Evolutionary conservation across 2,888 invertebrate species (phyloP), one percentile per base, ranked within the genome.

Genomic region (Erannis defoliaria): DNA sequence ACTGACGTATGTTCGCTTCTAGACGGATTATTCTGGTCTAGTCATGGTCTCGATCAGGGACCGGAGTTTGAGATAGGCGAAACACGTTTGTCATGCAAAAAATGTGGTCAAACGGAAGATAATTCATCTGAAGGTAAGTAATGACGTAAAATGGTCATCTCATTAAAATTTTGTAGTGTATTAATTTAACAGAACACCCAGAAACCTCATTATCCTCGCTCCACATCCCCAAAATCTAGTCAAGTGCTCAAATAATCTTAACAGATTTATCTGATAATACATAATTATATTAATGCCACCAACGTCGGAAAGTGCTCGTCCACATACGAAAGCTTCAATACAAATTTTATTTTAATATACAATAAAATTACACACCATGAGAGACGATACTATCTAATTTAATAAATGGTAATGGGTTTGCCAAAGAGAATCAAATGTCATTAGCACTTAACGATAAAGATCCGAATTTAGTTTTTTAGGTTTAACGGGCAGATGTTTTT

Each of bases 21-120:
- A 81, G 83, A 85, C 82, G 83, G 81, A 88, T 89, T 88, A 88
- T 85, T 85, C 84, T 81, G 74, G 80, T 80, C 80, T 67, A 67
- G 69, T 57, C 67, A 74, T 77, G 73, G 79, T 75, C 72, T 77
- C 43, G 55, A 55, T 69, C 56, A 61, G 64, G 64, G 67, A 49
- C 37, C 40, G 51, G 50, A 37, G 21, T 54, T 46, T 23, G 72
- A 73, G 77, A 76, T 56, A 60, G 50, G 46, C 33, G 40, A 66
- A 60, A 43, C 61, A 58, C n/a, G 10, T 18, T 61, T 49, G 37
- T 33, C 16, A 26, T 43, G 14, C 40, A 46, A 51, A 51, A 59
- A 43, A 49, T 35, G 14, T 45, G 12, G 8, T 23, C 46, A 31
- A 40, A 43, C 37, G 42, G 21, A 21, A 43, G 35, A 55, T 55